Evolutionary conservation across 2,113 vertebrate species (phyloP).

Genomic region (Suricata suricatta): DNA sequence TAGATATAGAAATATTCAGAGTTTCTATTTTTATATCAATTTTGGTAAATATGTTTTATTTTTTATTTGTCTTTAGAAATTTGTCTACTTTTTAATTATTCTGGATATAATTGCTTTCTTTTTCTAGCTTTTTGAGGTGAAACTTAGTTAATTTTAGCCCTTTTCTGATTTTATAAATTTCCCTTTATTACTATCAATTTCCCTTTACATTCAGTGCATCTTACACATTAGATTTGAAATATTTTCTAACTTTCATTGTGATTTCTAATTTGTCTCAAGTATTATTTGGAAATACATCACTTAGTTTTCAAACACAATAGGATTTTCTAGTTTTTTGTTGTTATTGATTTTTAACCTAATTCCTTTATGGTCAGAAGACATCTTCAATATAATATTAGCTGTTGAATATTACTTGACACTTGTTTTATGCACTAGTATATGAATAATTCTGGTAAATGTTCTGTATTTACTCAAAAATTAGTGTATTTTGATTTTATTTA

Average conservation of each 20-base stretch:
- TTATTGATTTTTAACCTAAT: background rate
- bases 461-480: background rate
- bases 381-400: background rate
- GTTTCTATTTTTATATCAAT: background rate
- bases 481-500: background rate
- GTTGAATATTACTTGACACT: background rate
- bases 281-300: background rate
- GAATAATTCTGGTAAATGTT: constrained; percentile 5
- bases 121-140: background rate
- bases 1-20: background rate
- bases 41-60: background rate
- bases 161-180: background rate
- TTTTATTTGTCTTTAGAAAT: background rate
- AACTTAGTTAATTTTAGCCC: background rate
- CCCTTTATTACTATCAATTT: background rate
- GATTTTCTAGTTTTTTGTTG: background rate
- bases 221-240: background rate
- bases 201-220: background rate
- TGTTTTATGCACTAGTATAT: background rate
- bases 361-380: background rate
- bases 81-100: background rate
- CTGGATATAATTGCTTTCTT: too few species aligned
- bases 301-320: background rate
- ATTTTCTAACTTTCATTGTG: background rate
- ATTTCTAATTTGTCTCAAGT: background rate